Evolutionary conservation across 2,888 invertebrate species (phyloP).

Genomic region (Candidula unifasciata): DNA sequence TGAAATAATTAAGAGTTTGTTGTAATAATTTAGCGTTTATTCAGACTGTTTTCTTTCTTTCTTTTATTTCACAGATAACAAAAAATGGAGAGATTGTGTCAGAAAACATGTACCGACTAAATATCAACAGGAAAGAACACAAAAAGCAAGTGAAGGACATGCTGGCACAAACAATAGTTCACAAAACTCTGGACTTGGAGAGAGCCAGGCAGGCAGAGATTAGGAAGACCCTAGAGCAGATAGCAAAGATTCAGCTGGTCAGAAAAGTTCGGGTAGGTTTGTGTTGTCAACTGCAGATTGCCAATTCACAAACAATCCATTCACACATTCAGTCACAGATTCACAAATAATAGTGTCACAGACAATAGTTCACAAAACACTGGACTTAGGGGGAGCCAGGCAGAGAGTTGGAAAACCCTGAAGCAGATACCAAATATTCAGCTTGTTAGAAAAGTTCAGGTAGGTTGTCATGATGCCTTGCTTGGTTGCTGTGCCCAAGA

Average conservation of each 20-base stretch:
- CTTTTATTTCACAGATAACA: conserved; percentile 66
- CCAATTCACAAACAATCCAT: too few relatives aligned
- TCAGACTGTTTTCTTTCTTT: neutral
- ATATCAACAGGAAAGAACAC: conserved; percentile 76
- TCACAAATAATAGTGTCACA: too few relatives aligned
- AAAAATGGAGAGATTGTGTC: conserved; percentile 73
- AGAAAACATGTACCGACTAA: conserved; percentile 74
- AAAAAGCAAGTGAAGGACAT: conserved; percentile 77
- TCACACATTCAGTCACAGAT: too few relatives aligned
- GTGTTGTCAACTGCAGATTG: too few relatives aligned
- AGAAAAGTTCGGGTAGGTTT: conserved; percentile 74
- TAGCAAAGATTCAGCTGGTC: conserved; percentile 77
- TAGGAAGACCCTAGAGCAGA: conserved; percentile 76
- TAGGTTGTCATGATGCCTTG: too few relatives aligned
- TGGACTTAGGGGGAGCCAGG: conserved; percentile 74
- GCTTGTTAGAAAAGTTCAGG: conserved; percentile 75
- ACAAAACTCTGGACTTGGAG: conserved; percentile 77
- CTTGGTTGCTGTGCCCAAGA: too few relatives aligned
- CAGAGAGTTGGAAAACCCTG: conserved; percentile 75
- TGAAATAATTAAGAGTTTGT: too few relatives aligned
- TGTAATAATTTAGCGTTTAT: too few relatives aligned
- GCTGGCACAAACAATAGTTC: conserved; percentile 77
- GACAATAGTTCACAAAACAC: conserved; percentile 77
- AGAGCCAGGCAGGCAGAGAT: conserved; percentile 74
- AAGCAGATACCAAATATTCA: conserved; percentile 78